A percentile compares a stretch with the other conserved stretches of the same genome.
Conservation (phyloP, 2,113 vertebrate species). For the Crocuta crocuta region DNA sequence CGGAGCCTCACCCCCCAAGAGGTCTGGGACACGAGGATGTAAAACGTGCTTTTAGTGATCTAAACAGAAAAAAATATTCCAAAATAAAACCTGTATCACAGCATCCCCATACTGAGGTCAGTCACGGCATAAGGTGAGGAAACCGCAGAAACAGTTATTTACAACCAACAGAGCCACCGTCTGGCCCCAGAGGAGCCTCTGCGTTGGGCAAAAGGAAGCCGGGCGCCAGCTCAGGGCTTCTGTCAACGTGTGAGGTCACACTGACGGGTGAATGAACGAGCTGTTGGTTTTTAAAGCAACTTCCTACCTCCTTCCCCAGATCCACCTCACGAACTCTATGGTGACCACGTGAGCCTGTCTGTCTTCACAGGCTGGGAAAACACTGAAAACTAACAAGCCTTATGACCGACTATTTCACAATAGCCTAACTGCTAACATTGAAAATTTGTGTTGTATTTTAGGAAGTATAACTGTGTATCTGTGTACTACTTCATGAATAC, state of each 20-base stretch:
- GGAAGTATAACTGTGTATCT: conserved; percentile 13
- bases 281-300: accelerated
- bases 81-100: background rate
- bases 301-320: background rate
- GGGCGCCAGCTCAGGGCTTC: background rate
- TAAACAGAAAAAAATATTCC: conserved; percentile 5
- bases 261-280: accelerated
- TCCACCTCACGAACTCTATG: background rate
- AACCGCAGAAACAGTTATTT: background rate
- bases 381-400: background rate
- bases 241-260: accelerated
- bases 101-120: background rate
- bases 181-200: background rate
- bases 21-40: background rate
- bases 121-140: background rate
- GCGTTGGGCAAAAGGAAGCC: background rate
- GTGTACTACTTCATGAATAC: conserved; percentile 70
- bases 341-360: no score
- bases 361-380: background rate
- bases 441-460: conserved; percentile 32
- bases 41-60: background rate
- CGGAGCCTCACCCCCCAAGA: background rate
- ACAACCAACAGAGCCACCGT: background rate
- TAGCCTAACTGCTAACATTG: background rate
- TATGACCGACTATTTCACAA: background rate